Conservation (phyloP, 1,140 invertebrate species). For the Temnothorax nylanderi region DNA sequence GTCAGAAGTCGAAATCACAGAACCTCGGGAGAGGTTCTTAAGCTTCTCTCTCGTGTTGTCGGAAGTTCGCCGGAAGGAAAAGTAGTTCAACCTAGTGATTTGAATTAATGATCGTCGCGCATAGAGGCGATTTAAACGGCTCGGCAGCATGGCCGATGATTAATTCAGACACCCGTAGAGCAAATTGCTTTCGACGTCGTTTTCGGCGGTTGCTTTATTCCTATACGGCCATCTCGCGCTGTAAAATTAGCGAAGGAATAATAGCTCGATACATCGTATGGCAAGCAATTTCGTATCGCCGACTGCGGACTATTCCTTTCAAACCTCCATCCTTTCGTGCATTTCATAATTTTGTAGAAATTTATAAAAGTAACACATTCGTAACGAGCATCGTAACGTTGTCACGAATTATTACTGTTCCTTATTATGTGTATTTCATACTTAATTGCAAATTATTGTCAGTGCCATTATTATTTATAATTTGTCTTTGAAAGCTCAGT, state of each 20-base stretch:
- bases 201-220: slow-evolving; percentile 17
- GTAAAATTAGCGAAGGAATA: slow-evolving; percentile 12
- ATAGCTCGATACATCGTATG: slow-evolving; percentile 1
- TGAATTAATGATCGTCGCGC: slow-evolving; percentile 58
- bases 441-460: slow-evolving; percentile 2
- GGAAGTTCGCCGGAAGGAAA: slow-evolving; percentile 59
- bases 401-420: background rate
- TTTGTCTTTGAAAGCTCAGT: background rate
- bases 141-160: slow-evolving; percentile 23
- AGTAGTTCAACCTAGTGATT: slow-evolving; percentile 41
- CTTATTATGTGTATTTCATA: background rate
- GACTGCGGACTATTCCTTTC: background rate
- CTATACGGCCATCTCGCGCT: background rate
- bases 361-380: background rate
- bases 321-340: background rate
- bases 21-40: slow-evolving; percentile 13
- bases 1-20: slow-evolving; percentile 18
- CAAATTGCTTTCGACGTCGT: slow-evolving; percentile 22
- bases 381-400: background rate
- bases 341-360: background rate
- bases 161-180: slow-evolving; percentile 31
- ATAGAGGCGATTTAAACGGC: slow-evolving; percentile 35
- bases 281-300: background rate
- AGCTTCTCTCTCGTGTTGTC: background rate
- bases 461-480: background rate